Conservation (phyloP, 1,140 invertebrate genomes). For the Idris sp. region DNA sequence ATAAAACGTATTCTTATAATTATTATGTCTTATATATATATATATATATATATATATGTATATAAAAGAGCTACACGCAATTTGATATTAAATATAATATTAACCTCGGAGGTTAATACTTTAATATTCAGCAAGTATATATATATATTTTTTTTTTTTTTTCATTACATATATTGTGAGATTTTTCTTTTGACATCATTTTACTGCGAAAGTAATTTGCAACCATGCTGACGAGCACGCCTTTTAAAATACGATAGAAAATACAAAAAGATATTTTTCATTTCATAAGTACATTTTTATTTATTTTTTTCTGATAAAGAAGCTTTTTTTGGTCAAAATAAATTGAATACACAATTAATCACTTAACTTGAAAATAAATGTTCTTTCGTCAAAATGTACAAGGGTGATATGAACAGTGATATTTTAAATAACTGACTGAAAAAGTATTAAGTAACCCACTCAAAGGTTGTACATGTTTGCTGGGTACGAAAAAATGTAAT, state of each 20-base stretch:
- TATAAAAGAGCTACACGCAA: too few relatives aligned
- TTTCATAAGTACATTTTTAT: too few relatives aligned
- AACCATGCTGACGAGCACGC: conserved; percentile 13
- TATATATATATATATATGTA: too few relatives aligned
- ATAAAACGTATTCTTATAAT: too few relatives aligned
- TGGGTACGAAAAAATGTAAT: conserved; percentile 36
- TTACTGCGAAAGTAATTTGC: conserved; percentile 19
- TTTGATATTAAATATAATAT: too few relatives aligned
- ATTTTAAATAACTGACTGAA: conserved; percentile 36
- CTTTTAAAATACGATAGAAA: too few relatives aligned
- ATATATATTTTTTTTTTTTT: background rate
- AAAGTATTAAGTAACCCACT: conserved; percentile 35
- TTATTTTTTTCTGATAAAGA: too few relatives aligned
- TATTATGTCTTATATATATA: too few relatives aligned
- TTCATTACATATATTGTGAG: conserved; percentile 21
- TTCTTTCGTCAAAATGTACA: conserved; percentile 6
- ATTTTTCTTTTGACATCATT: conserved; percentile 1
- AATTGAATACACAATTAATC: conserved; percentile 31
- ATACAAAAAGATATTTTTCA: too few relatives aligned
- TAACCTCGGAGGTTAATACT: too few relatives aligned
- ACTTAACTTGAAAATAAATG: conserved; percentile 3
- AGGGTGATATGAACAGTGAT: conserved; percentile 1
- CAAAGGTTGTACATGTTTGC: conserved; percentile 8
- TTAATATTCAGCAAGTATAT: too few relatives aligned
- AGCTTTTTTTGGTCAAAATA: too few relatives aligned